These are phyloP conservation scores for Acanthococcus lagerstroemiae DNA, from an alignment of 2,888 invertebrate genomes.

Conservation along the genomic window DNA sequence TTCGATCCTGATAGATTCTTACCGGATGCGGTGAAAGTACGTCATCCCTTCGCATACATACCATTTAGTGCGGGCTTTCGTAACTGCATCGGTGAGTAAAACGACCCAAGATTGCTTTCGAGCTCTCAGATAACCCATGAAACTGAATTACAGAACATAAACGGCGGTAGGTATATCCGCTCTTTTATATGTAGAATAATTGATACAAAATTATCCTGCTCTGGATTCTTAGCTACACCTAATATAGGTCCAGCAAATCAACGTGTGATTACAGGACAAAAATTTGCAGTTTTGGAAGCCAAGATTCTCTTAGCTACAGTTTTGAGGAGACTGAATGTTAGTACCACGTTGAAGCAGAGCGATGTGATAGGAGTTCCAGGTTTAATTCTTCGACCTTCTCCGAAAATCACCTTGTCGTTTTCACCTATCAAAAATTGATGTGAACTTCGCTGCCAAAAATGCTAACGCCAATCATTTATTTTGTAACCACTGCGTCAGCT, in stretches of 20 bases:
- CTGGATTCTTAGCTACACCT: no score
- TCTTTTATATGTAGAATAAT: no score
- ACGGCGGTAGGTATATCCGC: no score
- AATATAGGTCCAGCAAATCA: background rate
- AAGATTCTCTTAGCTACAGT: conserved; percentile 36
- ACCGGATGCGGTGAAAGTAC: conserved; percentile 40
- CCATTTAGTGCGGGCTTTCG: conserved; percentile 45
- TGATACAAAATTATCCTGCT: no score
- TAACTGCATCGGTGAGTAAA: conserved; percentile 42
- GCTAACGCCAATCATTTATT: no score
- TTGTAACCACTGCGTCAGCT: no score
- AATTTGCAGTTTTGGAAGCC: conserved; percentile 38
- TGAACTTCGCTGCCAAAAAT: no score
- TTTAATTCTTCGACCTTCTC: conserved; percentile 12
- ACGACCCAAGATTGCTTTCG: no score
- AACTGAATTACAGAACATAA: no score
- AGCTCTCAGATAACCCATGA: no score
- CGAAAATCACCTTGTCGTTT: conserved; percentile 14
- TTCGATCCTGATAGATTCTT: conserved; percentile 45
- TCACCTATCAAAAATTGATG: background rate
- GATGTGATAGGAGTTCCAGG: conserved; percentile 29
- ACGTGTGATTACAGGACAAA: conserved; percentile 36
- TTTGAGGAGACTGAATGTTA: conserved; percentile 34
- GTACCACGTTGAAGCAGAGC: conserved; percentile 34
- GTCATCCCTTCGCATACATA: conserved; percentile 44